Evolutionary conservation across 2,888 invertebrate genomes (phyloP).

Genomic region (Schizaphis graminum): DNA sequence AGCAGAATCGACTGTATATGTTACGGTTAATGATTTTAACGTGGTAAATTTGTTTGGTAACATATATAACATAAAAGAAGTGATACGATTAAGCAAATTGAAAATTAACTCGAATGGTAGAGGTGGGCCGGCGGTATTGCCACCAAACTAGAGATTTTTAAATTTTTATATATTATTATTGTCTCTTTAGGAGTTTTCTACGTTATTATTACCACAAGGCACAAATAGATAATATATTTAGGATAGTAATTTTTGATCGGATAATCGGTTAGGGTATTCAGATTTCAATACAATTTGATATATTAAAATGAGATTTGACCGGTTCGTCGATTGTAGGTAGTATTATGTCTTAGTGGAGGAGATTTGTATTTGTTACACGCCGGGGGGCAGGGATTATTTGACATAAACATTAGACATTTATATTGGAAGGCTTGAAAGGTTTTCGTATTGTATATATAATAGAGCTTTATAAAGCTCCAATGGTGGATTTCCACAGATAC

Average conservation of each 20-base stretch:
- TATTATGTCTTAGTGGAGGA: neutral
- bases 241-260: neutral
- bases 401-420: neutral
- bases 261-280: neutral
- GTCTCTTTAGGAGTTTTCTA: neutral
- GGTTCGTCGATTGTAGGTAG: neutral
- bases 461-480: neutral
- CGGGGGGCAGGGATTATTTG: neutral
- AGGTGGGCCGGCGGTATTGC: neutral
- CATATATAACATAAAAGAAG: too few relatives aligned
- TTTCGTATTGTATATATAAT: neutral
- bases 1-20: too few relatives aligned
- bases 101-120: neutral
- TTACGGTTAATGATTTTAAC: too few relatives aligned
- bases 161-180: too few relatives aligned
- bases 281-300: neutral
- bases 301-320: neutral
- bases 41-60: too few relatives aligned
- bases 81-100: neutral
- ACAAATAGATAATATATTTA: neutral
- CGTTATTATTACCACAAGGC: neutral
- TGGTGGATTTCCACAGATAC: neutral
- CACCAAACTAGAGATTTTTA: neutral
- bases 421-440: neutral
- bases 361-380: neutral